phyloP scores from a whole-genome alignment of 2,797 vertebrate species.

The Dromococcyx pavoninus region DNA sequence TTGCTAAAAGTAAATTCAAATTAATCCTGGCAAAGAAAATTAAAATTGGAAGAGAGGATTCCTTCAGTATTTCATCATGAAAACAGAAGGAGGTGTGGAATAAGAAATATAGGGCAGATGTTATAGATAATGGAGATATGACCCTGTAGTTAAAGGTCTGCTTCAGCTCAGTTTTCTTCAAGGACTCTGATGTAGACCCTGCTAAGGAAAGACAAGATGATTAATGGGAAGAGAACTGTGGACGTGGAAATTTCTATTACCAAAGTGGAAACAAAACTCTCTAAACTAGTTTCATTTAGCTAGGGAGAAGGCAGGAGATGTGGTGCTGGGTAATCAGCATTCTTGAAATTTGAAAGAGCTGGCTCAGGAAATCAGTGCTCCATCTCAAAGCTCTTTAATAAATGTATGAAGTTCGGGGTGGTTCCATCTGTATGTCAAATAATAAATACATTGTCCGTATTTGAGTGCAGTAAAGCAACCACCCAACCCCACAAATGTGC shows the following conservation, averaged over 20 bases:
- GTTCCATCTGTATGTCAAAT: constrained; percentile 44
- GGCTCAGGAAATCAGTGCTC: constrained; percentile 41
- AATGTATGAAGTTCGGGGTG: constrained; percentile 56
- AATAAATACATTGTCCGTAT: constrained; percentile 16
- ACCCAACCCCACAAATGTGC: neutral
- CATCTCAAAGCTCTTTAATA: constrained; percentile 55
- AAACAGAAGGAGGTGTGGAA: neutral
- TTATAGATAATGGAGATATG: neutral
- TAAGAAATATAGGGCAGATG: neutral
- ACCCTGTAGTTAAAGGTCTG: neutral
- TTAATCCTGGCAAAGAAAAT: neutral
- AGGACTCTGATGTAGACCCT: neutral
- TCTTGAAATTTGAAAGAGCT: constrained; percentile 49
- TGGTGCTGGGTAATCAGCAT: constrained; percentile 33
- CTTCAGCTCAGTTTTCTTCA: neutral
- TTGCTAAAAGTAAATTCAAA: neutral
- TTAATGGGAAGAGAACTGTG: constrained; percentile 19
- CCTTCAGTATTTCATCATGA: neutral
- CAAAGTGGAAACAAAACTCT: constrained; percentile 48
- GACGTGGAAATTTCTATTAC: constrained; percentile 60
- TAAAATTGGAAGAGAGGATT: neutral
- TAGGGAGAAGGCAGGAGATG: constrained; percentile 38
- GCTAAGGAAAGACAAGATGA: constrained; percentile 37
- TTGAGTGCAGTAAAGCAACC: constrained; percentile 12
- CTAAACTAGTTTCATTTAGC: constrained; percentile 60